Conservation (phyloP, 2,888 invertebrate species). For the Sphaerophoria taeniata region DNA sequence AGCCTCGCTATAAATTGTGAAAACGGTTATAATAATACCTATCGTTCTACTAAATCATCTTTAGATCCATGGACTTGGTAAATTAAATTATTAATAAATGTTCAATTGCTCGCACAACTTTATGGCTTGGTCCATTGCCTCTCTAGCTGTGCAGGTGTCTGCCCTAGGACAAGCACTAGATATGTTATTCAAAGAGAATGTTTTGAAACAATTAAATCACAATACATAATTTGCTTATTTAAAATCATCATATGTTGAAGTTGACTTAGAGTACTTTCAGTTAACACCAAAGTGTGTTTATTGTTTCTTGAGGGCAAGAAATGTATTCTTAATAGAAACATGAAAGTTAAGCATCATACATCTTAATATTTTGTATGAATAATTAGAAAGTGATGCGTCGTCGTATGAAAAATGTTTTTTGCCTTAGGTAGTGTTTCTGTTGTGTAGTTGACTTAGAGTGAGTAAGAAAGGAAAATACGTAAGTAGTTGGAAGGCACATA, state of each 20-base stretch:
- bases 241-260: neutral
- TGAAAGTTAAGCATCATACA: too few species aligned
- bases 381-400: too few species aligned
- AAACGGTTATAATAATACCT: conserved; percentile 19
- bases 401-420: too few species aligned
- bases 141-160: neutral
- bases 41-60: conserved; percentile 18
- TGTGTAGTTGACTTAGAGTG: too few species aligned
- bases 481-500: too few species aligned
- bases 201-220: neutral
- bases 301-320: neutral
- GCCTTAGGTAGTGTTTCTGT: too few species aligned
- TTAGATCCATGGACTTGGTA: neutral
- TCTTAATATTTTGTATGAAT: too few species aligned
- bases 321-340: too few species aligned
- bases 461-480: too few species aligned
- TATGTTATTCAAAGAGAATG: conserved; percentile 2
- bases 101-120: conserved; percentile 19
- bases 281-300: conserved; percentile 16
- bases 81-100: conserved; percentile 19
- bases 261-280: neutral
- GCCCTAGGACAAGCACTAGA: neutral
- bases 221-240: neutral
- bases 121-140: conserved; percentile 25
- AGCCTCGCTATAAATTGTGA: conserved; percentile 23